Percentiles rank a stretch among this genome's conserved stretches.
phyloP scores from a whole-genome alignment of 2,797 vertebrate genomes.

The Mus caroli region DNA sequence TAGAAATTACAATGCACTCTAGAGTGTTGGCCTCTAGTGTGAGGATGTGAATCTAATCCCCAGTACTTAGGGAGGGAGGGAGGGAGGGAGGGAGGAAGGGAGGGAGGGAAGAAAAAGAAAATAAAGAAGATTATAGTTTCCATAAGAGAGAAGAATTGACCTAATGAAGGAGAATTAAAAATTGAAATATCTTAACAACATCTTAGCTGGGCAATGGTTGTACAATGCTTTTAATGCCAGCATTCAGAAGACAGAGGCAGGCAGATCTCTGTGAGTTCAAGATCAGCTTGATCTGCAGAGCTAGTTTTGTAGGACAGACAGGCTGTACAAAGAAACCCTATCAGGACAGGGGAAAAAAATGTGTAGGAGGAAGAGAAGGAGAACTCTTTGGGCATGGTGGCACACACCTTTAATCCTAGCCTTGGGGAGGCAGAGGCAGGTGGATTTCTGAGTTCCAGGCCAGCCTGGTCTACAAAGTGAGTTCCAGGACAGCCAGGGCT shows the following conservation, averaged over 20 bases:
- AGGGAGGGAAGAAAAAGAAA: not conserved
- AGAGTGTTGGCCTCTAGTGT: not conserved
- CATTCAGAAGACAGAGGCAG: not conserved
- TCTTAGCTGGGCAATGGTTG: not conserved
- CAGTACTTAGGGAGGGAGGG: not conserved
- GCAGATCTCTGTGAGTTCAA: not conserved
- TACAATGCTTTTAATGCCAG: not conserved
- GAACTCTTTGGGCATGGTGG: too few species aligned
- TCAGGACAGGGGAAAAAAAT: not conserved
- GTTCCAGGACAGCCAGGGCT: too few species aligned
- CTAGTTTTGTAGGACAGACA: not conserved
- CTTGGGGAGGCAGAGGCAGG: too few species aligned
- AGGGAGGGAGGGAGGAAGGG: not conserved
- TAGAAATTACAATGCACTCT: not conserved
- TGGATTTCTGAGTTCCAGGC: too few species aligned
- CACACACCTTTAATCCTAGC: too few species aligned
- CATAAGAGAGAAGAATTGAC: constrained; percentile 37
- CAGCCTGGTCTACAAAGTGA: too few species aligned
- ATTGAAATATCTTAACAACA: not conserved
- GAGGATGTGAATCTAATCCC: not conserved
- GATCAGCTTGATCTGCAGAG: not conserved
- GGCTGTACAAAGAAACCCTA: not conserved
- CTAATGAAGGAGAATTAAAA: constrained; percentile 35
- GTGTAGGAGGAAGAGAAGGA: not conserved
- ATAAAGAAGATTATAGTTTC: not conserved